Evolutionary conservation across 2,113 vertebrate genomes (phyloP).

Genomic region (Lagopus muta): DNA sequence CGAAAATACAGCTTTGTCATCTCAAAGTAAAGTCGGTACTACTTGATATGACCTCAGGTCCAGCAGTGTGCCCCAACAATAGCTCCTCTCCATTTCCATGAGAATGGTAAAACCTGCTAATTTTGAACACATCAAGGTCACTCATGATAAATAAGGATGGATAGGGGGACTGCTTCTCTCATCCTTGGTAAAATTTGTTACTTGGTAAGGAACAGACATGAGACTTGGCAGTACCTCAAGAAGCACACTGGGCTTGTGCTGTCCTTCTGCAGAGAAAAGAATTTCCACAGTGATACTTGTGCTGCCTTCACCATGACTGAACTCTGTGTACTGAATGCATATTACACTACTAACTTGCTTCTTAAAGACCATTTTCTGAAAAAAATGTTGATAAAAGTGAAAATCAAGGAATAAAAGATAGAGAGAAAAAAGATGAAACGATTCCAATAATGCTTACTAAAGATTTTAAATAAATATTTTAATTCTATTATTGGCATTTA

Average conservation of each 20-base stretch:
- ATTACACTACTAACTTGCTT: background rate
- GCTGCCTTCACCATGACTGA: background rate
- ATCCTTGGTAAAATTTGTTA: background rate
- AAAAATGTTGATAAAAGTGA: background rate
- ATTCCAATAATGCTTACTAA: constrained; percentile 31
- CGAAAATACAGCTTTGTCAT: background rate
- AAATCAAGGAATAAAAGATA: background rate
- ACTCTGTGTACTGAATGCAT: background rate
- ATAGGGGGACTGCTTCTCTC: background rate
- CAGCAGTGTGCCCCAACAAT: background rate
- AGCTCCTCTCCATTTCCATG: background rate
- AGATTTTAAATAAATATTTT: constrained; percentile 99
- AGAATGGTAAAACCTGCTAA: background rate
- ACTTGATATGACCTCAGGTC: background rate
- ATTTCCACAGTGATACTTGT: background rate
- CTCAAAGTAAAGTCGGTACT: background rate
- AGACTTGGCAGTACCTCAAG: background rate
- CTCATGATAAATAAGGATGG: background rate
- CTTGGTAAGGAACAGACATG: background rate
- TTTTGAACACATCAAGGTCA: background rate
- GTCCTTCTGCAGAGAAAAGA: background rate
- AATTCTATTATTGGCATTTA: constrained; percentile 99
- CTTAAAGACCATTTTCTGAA: background rate
- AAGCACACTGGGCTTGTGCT: background rate
- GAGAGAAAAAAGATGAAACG: background rate